These are phyloP conservation scores for Cyaniris semiargus DNA, from an alignment of 2,888 invertebrate genomes.

Conservation along the genomic window DNA sequence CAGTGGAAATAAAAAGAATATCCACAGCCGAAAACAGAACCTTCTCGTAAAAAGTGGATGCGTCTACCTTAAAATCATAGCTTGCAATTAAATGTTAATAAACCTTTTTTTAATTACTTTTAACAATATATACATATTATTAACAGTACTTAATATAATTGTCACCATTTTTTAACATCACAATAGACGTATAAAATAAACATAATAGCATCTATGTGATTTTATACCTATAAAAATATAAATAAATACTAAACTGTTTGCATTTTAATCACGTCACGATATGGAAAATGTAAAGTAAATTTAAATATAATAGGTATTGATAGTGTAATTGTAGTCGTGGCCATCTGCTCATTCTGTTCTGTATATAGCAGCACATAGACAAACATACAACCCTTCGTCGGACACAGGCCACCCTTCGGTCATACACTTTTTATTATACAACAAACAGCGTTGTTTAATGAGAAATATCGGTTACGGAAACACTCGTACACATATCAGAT, in stretches of 20 bases:
- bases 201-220: too few species aligned
- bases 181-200: too few species aligned
- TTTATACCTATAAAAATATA: not conserved
- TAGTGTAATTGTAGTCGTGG: conserved; percentile 70
- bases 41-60: not conserved
- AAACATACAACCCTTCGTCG: conserved; percentile 52
- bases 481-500: conserved; percentile 66
- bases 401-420: conserved; percentile 64
- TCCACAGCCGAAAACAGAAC: too few species aligned
- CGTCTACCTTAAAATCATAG: too few species aligned
- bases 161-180: too few species aligned
- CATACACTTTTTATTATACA: conserved; percentile 69
- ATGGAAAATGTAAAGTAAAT: conserved; percentile 44
- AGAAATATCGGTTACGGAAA: conserved; percentile 79
- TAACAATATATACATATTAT: too few species aligned
- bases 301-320: conserved; percentile 74
- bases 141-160: too few species aligned
- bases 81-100: too few species aligned
- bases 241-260: conserved; percentile 24
- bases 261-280: conserved; percentile 13
- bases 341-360: conserved; percentile 75
- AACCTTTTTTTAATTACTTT: too few species aligned
- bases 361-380: conserved; percentile 51
- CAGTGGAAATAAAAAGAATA: too few species aligned
- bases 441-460: conserved; percentile 70